Conservation (phyloP, 2,888 invertebrate species). For the Furcula furcula region DNA sequence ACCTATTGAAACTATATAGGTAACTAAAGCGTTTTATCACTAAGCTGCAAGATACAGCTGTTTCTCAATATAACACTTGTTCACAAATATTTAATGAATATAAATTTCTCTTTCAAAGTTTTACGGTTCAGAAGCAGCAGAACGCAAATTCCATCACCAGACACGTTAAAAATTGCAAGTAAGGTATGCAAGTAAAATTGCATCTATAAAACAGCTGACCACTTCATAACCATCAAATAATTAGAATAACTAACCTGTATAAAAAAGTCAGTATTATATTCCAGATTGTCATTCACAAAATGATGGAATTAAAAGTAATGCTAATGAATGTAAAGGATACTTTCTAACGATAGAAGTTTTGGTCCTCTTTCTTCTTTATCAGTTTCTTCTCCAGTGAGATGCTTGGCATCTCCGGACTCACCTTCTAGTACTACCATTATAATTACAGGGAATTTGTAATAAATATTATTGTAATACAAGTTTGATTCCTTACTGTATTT, state of each 20-base stretch:
- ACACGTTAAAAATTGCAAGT: too few relatives aligned
- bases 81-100: too few relatives aligned
- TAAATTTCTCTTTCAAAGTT: too few relatives aligned
- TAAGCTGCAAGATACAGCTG: too few relatives aligned
- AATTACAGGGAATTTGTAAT: constrained; percentile 13
- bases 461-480: not conserved
- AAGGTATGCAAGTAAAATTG: too few relatives aligned
- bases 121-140: too few relatives aligned
- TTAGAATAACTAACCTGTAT: not conserved
- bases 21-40: too few relatives aligned
- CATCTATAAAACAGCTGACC: constrained; percentile 1
- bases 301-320: not conserved
- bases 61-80: too few relatives aligned
- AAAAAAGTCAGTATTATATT: not conserved
- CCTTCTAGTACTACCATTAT: constrained; percentile 68
- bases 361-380: constrained; percentile 62
- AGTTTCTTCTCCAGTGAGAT: constrained; percentile 48
- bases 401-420: constrained; percentile 60
- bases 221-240: not conserved
- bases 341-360: constrained; percentile 75
- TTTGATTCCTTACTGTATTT: not conserved
- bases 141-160: too few relatives aligned
- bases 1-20: too few relatives aligned
- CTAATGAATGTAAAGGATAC: constrained; percentile 72
- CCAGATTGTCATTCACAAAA: not conserved